Base-by-base conservation (phyloP, 2,113 vertebrate genomes). In the Phodopus roborovskii region DNA sequence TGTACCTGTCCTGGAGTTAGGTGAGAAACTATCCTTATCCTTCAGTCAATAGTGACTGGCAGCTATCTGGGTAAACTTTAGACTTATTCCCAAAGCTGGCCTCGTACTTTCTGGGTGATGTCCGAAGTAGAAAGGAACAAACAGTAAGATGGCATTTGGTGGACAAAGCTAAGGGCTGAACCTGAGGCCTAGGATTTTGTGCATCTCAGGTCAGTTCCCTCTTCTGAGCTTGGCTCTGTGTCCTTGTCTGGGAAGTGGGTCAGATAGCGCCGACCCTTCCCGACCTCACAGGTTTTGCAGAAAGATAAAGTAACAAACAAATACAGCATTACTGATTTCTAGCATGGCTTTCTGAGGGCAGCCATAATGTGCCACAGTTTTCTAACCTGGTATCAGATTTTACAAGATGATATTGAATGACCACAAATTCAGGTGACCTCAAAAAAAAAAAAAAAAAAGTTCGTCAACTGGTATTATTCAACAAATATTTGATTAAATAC, bases 371-470 rank as follows among this genome's bases (percentile, higher is more conserved):
- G 28, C 85, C 33, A 2, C 36, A 53, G 48, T 75, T 92, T 75
- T 70, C 79, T 77, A 66, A 74, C 60, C 82, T 36, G 48, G 20
- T 75, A 95, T 75, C 68, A 71, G 39, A 91, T 92, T 88, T 83
- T 95, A 53, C 45, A 90, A 92, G 71, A 82, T 87, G 68, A 94
- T 50, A 81, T 4, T 84, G 58, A 95, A 86, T 74, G 71, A 70
- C 66, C 39, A 90, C 87, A 91, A 94, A 97, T 42, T 30, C 50
- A 30, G 70, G 26, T 88, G 78, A 96, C 74, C 79, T 93, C 75
- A 71, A 60, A 83, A 81, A 53, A 79, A 42, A 64, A 93, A 85
- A 92, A 87, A 92, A 78, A 30, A 83, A 83, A 92, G 92, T 75
- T 88, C 71, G 82, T n/a, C 70, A 85, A 50, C 15, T 74, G 36